Conservation (phyloP, 1,140 invertebrate genomes). For the Drosophila repleta region DNA sequence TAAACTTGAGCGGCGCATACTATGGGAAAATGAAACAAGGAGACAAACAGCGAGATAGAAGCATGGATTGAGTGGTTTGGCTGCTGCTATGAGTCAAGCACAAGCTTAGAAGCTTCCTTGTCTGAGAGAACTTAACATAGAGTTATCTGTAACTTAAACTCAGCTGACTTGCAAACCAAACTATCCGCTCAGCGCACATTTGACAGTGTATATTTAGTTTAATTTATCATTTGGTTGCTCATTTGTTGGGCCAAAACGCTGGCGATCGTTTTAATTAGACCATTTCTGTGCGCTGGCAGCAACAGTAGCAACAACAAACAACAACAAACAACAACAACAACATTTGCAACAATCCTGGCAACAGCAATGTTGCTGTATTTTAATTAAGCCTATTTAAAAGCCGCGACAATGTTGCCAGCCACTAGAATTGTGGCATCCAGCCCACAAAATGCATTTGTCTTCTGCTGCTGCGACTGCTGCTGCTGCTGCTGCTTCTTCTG, state of each 20-base stretch:
- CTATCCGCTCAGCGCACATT: background rate
- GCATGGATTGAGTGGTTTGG: no score
- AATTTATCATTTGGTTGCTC: constrained; percentile 28
- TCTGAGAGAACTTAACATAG: no score
- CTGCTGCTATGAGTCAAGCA: no score
- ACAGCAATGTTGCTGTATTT: constrained; percentile 38
- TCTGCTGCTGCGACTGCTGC: background rate
- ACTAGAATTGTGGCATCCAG: constrained; percentile 19
- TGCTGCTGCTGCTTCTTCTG: background rate
- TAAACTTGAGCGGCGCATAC: no score
- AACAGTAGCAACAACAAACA: constrained; percentile 21
- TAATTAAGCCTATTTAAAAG: constrained; percentile 56
- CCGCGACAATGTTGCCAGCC: constrained; percentile 43
- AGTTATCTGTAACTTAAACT: no score
- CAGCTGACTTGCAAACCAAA: background rate
- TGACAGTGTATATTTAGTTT: constrained; percentile 23
- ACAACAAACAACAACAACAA: constrained; percentile 1
- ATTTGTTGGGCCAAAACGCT: constrained; percentile 55
- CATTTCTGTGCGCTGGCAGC: constrained; percentile 57
- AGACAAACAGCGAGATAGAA: no score
- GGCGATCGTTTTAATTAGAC: constrained; percentile 72
- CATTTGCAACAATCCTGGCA: background rate
- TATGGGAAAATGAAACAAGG: no score
- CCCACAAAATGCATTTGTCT: constrained; percentile 8
- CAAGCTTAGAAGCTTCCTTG: no score